A percentile compares a stretch with the other conserved stretches of the same genome.
Conservation (phyloP, 2,797 vertebrate species). For the Pangasius mekongensis region DNA sequence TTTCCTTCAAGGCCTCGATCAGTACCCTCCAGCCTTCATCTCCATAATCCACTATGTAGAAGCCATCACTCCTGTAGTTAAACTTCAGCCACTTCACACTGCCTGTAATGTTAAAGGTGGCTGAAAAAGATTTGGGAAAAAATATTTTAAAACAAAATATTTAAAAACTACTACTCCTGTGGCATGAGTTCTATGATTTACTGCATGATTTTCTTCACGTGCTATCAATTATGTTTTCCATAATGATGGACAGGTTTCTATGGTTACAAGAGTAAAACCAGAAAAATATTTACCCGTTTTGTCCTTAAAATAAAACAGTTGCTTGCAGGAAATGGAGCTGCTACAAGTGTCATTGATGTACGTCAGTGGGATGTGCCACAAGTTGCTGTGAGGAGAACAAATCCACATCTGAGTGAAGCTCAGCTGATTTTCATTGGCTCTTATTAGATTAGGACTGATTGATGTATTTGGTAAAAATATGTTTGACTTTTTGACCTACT, state of each 20-base stretch:
- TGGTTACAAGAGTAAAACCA: background rate
- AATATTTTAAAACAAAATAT: background rate
- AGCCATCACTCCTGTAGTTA: constrained; percentile 87
- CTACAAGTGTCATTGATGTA: constrained; percentile 83
- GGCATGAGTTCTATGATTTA: background rate
- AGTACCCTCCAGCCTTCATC: constrained; percentile 80
- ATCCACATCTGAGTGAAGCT: background rate
- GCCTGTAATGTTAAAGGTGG: constrained; percentile 75
- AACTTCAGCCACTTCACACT: constrained; percentile 90
- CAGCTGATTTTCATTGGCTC: background rate
- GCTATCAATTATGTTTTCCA: background rate
- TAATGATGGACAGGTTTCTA: background rate
- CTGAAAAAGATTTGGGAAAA: constrained; percentile 66
- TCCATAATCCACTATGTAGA: constrained; percentile 90
- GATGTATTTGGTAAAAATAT: background rate
- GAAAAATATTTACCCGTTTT: constrained; percentile 77
- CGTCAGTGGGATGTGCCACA: constrained; percentile 92
- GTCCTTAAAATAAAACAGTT: constrained; percentile 77
- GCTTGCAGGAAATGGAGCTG: constrained; percentile 68
- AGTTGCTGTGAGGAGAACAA: constrained; percentile 67
- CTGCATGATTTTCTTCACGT: background rate
- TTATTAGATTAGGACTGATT: background rate
- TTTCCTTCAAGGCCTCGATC: constrained; percentile 71
- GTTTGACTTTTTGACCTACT: background rate
- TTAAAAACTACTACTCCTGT: background rate